Conservation (phyloP, 2,888 invertebrate species). For the Rutpela maculata region DNA sequence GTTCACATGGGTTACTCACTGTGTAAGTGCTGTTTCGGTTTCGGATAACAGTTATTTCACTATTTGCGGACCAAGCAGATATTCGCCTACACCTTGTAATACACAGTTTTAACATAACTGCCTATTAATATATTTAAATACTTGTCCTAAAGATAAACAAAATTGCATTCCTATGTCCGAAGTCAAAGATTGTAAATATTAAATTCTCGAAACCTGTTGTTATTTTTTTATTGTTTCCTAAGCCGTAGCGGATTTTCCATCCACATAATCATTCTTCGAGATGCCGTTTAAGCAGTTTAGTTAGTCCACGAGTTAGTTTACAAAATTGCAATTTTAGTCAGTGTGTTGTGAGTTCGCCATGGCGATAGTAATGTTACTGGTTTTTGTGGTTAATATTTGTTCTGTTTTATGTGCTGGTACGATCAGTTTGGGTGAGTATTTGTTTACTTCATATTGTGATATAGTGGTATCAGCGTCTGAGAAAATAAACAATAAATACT, state of each 20-base stretch:
- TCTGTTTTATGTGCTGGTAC: neutral
- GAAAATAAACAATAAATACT: too few relatives aligned
- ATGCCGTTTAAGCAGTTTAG: neutral
- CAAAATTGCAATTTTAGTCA: neutral
- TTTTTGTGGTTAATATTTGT: constrained; percentile 2
- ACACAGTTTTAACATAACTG: neutral
- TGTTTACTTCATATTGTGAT: neutral
- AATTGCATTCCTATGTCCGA: neutral
- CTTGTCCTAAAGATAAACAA: neutral
- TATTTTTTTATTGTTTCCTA: neutral
- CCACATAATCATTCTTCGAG: constrained; percentile 4
- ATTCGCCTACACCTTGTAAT: constrained; percentile 5
- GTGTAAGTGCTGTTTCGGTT: neutral
- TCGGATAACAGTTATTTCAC: neutral
- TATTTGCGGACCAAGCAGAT: neutral
- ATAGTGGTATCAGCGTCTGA: neutral
- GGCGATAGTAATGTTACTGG: neutral
- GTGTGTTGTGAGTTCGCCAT: neutral
- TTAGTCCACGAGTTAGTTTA: neutral
- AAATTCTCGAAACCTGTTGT: constrained; percentile 3
- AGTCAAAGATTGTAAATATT: neutral
- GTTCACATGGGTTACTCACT: neutral
- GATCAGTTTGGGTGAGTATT: constrained; percentile 15
- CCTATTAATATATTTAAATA: neutral
- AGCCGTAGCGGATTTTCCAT: constrained; percentile 20